Evolutionary conservation across 2,888 invertebrate genomes (phyloP), one percentile per base, ranked within the genome.

Genomic region (Camptogramma bilineatum): DNA sequence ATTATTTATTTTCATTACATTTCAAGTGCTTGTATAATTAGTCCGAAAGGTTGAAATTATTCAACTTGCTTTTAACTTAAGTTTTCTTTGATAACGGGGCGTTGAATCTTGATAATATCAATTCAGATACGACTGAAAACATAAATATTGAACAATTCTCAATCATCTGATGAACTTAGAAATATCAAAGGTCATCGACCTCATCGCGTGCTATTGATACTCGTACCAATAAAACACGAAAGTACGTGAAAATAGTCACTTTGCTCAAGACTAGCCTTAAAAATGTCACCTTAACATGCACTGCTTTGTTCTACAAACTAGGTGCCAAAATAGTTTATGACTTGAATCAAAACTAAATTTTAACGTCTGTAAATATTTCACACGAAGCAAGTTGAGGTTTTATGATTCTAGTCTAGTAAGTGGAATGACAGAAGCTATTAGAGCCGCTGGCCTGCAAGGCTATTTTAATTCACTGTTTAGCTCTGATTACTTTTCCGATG

Each of bases 281-380:
- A 67, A 80, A 81, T 76, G 76, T 71, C 75, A 60, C 66, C 54
- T 66, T 66, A 74, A 73, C 81, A 81, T 79, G 81, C 79, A 80
- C 66, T 75, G 75, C 73, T 77, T 69, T 64, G 55, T 44, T 70
- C 72, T 62, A 70, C 73, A 73, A 71, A 79, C 68, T 53, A 76
- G 73, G 77, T 79, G 79, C 62, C 70, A 70, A 73, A 74, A 73
- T 73, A 62, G 69, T 52, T 72, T 61, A 69, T 65, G 52, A 39
- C 56, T 56, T 52, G 50, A 58, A 50, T 62, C 50, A 31, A 58
- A 65, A 51, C 58, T 24, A 24, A 54, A 53, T 54, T 56, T 52
- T 28, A 53, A 3, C 13, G 52, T 19, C 3, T 1, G 39, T 39
- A 13, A 39, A 44, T 44, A 13, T 17, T 44, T 2, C 16, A 52